These are phyloP conservation scores for Phallusia fumigata DNA, from an alignment of 23 tunicate species.

Conservation along the genomic window DNA sequence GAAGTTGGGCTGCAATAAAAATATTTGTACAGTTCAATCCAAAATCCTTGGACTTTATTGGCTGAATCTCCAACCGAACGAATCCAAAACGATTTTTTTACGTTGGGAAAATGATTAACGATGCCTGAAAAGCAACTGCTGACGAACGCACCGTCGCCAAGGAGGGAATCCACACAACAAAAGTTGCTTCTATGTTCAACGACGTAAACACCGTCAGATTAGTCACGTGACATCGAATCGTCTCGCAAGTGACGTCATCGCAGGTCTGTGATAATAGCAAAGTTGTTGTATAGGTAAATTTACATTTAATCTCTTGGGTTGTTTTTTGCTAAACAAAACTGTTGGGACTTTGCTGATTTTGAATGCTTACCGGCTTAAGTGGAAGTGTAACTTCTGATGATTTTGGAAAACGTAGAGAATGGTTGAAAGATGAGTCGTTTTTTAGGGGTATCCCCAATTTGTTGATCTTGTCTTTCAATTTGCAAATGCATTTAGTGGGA, in stretches of 20 bases:
- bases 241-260: neutral
- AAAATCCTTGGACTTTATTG: too few species aligned
- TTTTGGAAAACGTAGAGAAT: neutral
- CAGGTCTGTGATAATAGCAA: neutral
- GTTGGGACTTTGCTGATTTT: neutral
- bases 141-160: neutral
- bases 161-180: neutral
- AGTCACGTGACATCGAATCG: constrained; percentile 3
- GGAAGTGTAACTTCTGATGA: neutral
- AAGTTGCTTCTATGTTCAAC: neutral
- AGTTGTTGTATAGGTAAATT: too few species aligned
- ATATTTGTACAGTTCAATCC: neutral
- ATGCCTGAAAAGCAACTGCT: too few species aligned
- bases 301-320: too few species aligned
- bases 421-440: neutral
- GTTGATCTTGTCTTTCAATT: neutral
- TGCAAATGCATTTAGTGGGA: neutral
- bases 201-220: neutral
- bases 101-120: too few species aligned
- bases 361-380: neutral
- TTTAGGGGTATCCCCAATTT: neutral
- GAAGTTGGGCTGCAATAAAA: neutral
- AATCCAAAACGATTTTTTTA: too few species aligned
- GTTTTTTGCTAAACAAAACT: too few species aligned
- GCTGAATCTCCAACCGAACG: too few species aligned